Percentiles rank a stretch among this genome's conserved stretches.
Conservation (phyloP, 2,888 invertebrate species). For the Ptychoptera albimana region DNA sequence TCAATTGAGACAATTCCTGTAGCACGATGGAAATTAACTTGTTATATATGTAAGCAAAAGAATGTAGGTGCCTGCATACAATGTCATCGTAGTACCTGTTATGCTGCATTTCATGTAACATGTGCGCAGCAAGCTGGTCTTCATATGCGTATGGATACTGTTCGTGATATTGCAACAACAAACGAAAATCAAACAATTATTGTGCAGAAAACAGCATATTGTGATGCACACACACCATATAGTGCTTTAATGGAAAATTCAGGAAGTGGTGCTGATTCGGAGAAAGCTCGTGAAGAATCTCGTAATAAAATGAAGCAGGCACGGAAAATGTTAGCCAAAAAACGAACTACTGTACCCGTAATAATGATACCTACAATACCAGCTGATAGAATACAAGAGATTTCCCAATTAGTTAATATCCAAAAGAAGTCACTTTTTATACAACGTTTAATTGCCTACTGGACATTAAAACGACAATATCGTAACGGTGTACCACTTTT, state of each 20-base stretch:
- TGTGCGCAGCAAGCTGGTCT: conserved; percentile 92
- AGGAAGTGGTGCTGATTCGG: conserved; percentile 23
- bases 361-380: conserved; percentile 90
- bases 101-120: conserved; percentile 96
- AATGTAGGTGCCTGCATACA: conserved; percentile 95
- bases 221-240: conserved; percentile 81
- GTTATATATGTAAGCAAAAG: conserved; percentile 90
- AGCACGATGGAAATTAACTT: conserved; percentile 90
- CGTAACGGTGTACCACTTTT: conserved; percentile 91
- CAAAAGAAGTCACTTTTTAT: conserved; percentile 73
- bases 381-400: conserved; percentile 72
- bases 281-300: conserved; percentile 42
- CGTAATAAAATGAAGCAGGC: conserved; percentile 77
- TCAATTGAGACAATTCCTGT: conserved; percentile 91
- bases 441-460: conserved; percentile 81
- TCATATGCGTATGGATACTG: conserved; percentile 94
- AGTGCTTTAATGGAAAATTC: conserved; percentile 31
- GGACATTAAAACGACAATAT: conserved; percentile 91
- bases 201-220: conserved; percentile 91
- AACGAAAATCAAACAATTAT: conserved; percentile 58
- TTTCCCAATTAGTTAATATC: conserved; percentile 57
- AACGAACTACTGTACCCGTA: conserved; percentile 76
- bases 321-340: conserved; percentile 71
- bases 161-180: conserved; percentile 34
- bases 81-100: conserved; percentile 91